Evolutionary conservation across 2,113 vertebrate species (phyloP).

Genomic region (Rhynchomys soricoides): DNA sequence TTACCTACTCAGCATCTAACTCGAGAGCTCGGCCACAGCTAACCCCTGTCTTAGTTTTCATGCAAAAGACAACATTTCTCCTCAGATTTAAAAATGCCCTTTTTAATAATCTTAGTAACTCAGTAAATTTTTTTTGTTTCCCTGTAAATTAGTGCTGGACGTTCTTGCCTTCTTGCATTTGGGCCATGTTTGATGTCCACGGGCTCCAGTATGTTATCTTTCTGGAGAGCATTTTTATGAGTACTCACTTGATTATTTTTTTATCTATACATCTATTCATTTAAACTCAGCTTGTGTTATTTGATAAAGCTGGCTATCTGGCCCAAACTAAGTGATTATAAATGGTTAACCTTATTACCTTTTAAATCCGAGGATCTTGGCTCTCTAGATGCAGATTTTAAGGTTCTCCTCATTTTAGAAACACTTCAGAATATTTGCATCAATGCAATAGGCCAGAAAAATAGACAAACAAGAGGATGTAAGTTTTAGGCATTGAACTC

Average conservation of each 20-base stretch:
- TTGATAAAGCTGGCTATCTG: background rate
- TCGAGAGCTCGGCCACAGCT: background rate
- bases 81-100: background rate
- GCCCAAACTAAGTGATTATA: background rate
- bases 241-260: background rate
- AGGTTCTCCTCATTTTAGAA: conserved; percentile 8
- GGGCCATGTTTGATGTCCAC: background rate
- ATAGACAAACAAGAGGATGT: background rate
- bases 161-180: background rate
- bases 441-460: background rate
- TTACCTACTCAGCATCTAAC: background rate
- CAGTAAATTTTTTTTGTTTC: background rate
- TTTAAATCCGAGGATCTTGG: background rate
- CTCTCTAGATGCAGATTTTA: background rate
- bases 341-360: background rate
- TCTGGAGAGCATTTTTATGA: background rate
- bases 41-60: background rate
- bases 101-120: background rate
- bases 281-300: background rate
- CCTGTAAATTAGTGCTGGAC: background rate
- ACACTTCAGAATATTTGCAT: conserved; percentile 11
- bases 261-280: background rate
- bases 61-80: background rate
- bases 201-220: background rate
- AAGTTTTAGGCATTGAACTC: background rate